These are phyloP conservation scores for Lucilia cuprina DNA, from an alignment of 1,140 invertebrate species.

Conservation along the genomic window DNA sequence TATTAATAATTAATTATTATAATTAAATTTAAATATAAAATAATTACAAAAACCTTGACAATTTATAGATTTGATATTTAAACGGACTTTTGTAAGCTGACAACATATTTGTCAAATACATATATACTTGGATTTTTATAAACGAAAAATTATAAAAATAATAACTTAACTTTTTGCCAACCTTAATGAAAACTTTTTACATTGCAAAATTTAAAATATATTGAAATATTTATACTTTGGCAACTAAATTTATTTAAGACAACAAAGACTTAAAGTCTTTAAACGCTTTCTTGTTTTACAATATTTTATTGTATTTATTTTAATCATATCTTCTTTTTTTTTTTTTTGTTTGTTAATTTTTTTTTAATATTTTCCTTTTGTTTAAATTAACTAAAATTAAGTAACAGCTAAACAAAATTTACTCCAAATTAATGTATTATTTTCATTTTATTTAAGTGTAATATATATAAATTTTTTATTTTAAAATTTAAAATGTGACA, in stretches of 20 bases:
- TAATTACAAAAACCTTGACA: background rate
- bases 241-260: background rate
- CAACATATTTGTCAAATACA: background rate
- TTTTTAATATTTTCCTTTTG: slow-evolving; percentile 5
- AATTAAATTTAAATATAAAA: slow-evolving; percentile 16
- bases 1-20: slow-evolving; percentile 20
- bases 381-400: background rate
- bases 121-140: background rate
- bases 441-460: too few relatives aligned
- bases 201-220: background rate
- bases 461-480: slow-evolving; percentile 12
- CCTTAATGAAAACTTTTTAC: too few relatives aligned
- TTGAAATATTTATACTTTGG: background rate
- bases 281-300: background rate
- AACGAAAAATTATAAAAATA: background rate
- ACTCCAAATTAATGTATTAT: background rate
- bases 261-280: slow-evolving; percentile 18
- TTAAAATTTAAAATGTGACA: slow-evolving; percentile 1
- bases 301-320: slow-evolving; percentile 16
- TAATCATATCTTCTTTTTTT: background rate
- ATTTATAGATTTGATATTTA: background rate
- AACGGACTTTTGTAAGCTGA: background rate
- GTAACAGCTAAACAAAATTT: background rate
- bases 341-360: background rate
- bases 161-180: background rate